Conservation (phyloP, 37 sponge, comb jelly and placozoan species). For the Diacarnus erythraeanus region DNA sequence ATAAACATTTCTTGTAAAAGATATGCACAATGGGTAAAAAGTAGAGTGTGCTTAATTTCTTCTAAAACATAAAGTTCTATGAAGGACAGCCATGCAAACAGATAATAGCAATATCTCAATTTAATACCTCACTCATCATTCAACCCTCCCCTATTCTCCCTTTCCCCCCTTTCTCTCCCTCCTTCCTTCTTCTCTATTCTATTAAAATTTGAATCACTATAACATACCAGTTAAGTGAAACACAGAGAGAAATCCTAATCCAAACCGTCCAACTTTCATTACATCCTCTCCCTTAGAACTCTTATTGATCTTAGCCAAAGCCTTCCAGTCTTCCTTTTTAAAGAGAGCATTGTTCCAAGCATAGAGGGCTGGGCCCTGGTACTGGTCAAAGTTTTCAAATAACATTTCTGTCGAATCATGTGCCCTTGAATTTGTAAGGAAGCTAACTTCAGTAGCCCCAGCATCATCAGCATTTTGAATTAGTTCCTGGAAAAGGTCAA, state of each 20-base stretch:
- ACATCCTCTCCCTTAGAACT: slow-evolving; percentile 60
- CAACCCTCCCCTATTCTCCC: slow-evolving; percentile 3
- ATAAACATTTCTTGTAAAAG: no score
- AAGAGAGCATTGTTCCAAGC: slow-evolving; percentile 71
- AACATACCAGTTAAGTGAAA: slow-evolving; percentile 76
- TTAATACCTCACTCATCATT: not conserved
- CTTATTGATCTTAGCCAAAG: slow-evolving; percentile 40
- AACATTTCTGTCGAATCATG: slow-evolving; percentile 24
- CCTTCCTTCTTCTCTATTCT: not conserved
- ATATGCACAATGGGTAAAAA: no score
- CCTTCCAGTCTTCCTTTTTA: slow-evolving; percentile 58
- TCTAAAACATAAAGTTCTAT: no score
- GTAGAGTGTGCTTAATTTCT: no score
- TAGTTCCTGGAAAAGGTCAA: not conserved
- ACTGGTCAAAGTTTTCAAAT: slow-evolving; percentile 33
- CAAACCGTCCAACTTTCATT: slow-evolving; percentile 81
- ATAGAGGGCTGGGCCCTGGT: slow-evolving; percentile 71
- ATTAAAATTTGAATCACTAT: not conserved
- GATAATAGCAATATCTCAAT: not conserved
- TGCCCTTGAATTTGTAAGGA: slow-evolving; percentile 45
- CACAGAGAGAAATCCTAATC: slow-evolving; percentile 76
- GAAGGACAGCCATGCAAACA: not conserved
- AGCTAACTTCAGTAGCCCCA: slow-evolving; percentile 51
- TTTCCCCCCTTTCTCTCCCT: slow-evolving; percentile 1
- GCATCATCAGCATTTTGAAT: no score